Evolutionary conservation across 2,888 invertebrate genomes (phyloP), one percentile per base, ranked within the genome.

Genomic region (Phrixothrix hirtus): DNA sequence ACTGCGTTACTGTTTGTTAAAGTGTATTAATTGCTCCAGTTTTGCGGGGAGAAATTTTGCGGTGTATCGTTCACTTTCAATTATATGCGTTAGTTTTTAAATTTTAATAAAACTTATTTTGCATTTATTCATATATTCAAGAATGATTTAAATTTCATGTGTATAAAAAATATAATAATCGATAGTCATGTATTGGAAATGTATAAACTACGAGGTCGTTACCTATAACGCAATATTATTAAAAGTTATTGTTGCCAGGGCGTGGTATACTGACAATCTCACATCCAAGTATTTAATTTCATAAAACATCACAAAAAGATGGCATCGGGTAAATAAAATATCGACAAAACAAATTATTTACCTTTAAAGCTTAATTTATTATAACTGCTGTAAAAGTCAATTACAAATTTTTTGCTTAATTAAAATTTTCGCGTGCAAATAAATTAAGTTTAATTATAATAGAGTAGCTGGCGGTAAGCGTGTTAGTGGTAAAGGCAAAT

Each of bases 121-220:
- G n/a, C n/a, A n/a, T n/a, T n/a, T n/a, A n/a, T n/a, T n/a, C n/a
- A n/a, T n/a, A n/a, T n/a, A n/a, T n/a, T n/a, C n/a, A n/a, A n/a
- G n/a, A n/a, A n/a, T n/a, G n/a, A n/a, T n/a, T n/a, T n/a, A n/a
- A n/a, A n/a, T n/a, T n/a, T n/a, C n/a, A n/a, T n/a, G n/a, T n/a
- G n/a, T n/a, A n/a, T n/a, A n/a, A n/a, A n/a, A n/a, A n/a, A n/a
- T n/a, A n/a, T n/a, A n/a, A n/a, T n/a, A n/a, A n/a, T n/a, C n/a
- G n/a, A 39, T 35, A 48, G 48, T 32, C 27, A 26, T 26, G 39
- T 35, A 34, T 47, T 47, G 39, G 34, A 32, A 47, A 47, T 47
- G 47, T 47, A 26, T 45, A 42, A 47, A 41, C 35, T 42, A 42
- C 52, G 52, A 52, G 52, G 52, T 52, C 52, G 41, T 52, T 52